Conservation (phyloP, 2,888 invertebrate species). For the Hyposoter didymator region DNA sequence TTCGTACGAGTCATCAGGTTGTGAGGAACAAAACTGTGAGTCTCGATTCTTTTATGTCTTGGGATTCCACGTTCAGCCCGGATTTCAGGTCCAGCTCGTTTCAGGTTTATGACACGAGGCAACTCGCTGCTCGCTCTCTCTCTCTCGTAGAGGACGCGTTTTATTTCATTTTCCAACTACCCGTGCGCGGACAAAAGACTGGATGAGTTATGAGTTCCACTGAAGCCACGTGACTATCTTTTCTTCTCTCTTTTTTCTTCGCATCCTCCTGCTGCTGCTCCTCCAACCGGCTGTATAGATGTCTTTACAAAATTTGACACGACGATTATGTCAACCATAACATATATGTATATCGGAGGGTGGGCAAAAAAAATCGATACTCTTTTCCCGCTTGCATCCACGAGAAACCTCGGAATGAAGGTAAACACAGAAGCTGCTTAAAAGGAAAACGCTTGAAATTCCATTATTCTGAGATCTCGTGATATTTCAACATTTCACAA, state of each 20-base stretch:
- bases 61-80: not conserved
- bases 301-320: slow-evolving; percentile 46
- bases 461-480: not conserved
- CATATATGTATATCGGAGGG: not conserved
- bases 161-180: slow-evolving; percentile 32
- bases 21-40: not conserved
- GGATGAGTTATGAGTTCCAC: slow-evolving; percentile 53
- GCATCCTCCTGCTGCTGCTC: not conserved
- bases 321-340: slow-evolving; percentile 24
- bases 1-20: not conserved
- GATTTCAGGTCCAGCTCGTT: not conserved
- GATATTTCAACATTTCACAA: not conserved
- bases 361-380: not conserved
- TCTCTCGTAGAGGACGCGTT: not conserved
- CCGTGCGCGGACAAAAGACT: slow-evolving; percentile 32
- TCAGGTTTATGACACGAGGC: slow-evolving; percentile 18
- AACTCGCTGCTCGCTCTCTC: not conserved
- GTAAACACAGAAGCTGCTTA: not conserved
- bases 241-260: slow-evolving; percentile 8
- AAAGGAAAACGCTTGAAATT: not conserved
- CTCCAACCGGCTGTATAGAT: slow-evolving; percentile 34
- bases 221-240: slow-evolving; percentile 40
- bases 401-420: not conserved
- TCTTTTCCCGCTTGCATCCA: not conserved
- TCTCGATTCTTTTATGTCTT: not conserved